These are phyloP conservation scores for Pterobdella sp. DNA, from an alignment of 2,888 invertebrate genomes.

Conservation along the genomic window DNA sequence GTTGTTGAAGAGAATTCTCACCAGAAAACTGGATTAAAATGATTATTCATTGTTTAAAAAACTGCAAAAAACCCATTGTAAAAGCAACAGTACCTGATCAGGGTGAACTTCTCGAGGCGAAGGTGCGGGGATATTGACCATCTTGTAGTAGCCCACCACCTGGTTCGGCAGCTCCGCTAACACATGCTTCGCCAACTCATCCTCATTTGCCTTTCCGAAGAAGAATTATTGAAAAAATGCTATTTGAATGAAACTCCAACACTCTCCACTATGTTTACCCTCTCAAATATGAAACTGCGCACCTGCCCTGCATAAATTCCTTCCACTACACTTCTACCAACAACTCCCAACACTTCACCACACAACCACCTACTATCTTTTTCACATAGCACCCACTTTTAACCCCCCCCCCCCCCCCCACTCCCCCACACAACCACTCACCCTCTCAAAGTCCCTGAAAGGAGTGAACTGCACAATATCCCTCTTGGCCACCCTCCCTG, in stretches of 20 bases:
- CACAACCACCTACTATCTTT: too few relatives aligned
- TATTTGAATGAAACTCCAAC: not conserved
- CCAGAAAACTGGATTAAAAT: not conserved
- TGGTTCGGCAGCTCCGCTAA: slow-evolving; percentile 49
- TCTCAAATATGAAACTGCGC: not conserved
- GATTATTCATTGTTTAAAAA: not conserved
- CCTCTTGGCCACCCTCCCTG: slow-evolving; percentile 42
- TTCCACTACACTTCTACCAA: not conserved
- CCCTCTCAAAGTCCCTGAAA: slow-evolving; percentile 46
- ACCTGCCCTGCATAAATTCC: not conserved
- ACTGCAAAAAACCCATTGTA: not conserved
- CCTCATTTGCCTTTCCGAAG: slow-evolving; percentile 40
- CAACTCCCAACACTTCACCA: too few relatives aligned
- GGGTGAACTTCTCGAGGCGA: slow-evolving; percentile 1
- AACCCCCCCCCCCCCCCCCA: not conserved
- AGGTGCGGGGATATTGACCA: slow-evolving; percentile 41
- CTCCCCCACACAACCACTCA: slow-evolving; percentile 38
- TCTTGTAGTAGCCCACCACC: slow-evolving; percentile 46
- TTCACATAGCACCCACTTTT: too few relatives aligned
- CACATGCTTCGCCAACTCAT: slow-evolving; percentile 46
- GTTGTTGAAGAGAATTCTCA: not conserved
- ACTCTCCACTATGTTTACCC: not conserved
- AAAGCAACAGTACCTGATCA: not conserved
- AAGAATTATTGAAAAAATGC: not conserved
- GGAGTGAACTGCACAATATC: slow-evolving; percentile 52